Percentiles rank a stretch among this genome's conserved stretches.
Conservation (phyloP, 2,888 invertebrate genomes). For the Platycnemis pennipes region DNA sequence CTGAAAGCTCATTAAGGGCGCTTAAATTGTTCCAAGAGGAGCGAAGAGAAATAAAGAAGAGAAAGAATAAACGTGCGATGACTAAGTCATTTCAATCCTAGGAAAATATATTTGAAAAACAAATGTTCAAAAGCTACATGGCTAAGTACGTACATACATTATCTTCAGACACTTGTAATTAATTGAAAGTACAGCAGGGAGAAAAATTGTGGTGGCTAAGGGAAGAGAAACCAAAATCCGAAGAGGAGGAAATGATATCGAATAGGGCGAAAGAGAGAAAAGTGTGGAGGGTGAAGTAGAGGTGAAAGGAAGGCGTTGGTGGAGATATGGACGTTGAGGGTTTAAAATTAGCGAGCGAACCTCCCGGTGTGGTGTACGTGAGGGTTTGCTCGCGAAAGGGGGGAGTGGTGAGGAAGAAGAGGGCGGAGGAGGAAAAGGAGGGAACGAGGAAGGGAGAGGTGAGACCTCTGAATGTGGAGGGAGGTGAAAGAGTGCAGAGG, state of each 20-base stretch:
- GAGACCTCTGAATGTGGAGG: no score
- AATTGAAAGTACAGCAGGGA: not conserved
- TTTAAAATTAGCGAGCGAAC: constrained; percentile 60
- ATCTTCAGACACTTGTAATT: no score
- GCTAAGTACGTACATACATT: no score
- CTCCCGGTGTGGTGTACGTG: constrained; percentile 68
- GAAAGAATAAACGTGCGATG: not conserved
- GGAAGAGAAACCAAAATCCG: not conserved
- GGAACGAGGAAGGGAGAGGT: not conserved
- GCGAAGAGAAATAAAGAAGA: no score
- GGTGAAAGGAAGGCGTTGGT: not conserved
- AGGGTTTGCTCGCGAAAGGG: constrained; percentile 71
- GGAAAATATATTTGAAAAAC: not conserved
- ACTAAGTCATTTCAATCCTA: not conserved
- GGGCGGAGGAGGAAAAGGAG: not conserved
- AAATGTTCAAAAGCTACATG: not conserved
- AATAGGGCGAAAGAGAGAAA: constrained; percentile 42
- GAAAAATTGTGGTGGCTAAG: not conserved
- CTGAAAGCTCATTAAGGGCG: no score
- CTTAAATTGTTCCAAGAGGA: no score
- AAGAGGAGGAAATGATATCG: not conserved
- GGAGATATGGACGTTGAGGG: constrained; percentile 15
- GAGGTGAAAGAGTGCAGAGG: not conserved
- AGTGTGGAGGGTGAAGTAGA: not conserved
- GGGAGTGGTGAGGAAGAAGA: constrained; percentile 49